These are phyloP conservation scores for Limnephilus auricula DNA, from an alignment of 2,888 invertebrate genomes.

Conservation along the genomic window DNA sequence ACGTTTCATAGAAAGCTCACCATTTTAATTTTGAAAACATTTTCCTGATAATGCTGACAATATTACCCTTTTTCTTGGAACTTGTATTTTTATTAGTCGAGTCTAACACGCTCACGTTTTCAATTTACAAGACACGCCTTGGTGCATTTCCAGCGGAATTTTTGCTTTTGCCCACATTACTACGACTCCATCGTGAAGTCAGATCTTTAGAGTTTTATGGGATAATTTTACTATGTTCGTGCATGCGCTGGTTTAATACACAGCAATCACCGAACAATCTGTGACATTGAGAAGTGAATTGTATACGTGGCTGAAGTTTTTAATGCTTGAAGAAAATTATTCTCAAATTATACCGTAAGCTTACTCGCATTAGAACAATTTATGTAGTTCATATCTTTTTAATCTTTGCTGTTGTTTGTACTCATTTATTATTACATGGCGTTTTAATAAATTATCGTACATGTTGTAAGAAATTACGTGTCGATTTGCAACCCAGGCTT, in stretches of 20 bases:
- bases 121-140: not conserved
- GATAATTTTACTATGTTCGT: not conserved
- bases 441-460: too few relatives aligned
- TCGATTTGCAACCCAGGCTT: too few relatives aligned
- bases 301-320: not conserved
- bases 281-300: not conserved
- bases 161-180: not conserved
- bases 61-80: not conserved
- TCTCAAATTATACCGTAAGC: not conserved
- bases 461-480: too few relatives aligned
- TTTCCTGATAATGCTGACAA: not conserved
- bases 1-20: not conserved
- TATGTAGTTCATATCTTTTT: too few relatives aligned
- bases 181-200: not conserved
- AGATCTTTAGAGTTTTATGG: not conserved
- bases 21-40: not conserved
- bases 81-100: not conserved
- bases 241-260: not conserved
- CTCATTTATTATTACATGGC: too few relatives aligned
- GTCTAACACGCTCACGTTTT: slow-evolving; percentile 8
- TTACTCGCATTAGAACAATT: too few relatives aligned
- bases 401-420: too few relatives aligned
- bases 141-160: not conserved
- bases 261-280: not conserved
- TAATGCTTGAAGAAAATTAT: not conserved